Conservation (phyloP, 2,888 invertebrate genomes). For the Xiphydria camelus region DNA sequence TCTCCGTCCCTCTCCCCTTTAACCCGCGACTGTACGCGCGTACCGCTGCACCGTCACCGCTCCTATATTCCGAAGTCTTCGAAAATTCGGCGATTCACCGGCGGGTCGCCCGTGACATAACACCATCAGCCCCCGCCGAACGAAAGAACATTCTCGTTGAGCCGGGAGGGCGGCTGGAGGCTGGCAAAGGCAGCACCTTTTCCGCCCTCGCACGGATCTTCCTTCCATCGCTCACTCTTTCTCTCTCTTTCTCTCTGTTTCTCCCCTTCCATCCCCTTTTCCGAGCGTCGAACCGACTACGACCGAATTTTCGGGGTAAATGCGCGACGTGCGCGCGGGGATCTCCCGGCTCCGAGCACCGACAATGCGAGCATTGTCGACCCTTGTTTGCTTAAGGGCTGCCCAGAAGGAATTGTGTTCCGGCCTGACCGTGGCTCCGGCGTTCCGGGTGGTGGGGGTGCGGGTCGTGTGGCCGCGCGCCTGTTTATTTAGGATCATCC, state of each 20-base stretch:
- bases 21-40: too few species aligned
- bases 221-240: too few species aligned
- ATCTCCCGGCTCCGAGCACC: constrained; percentile 15
- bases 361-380: constrained; percentile 40
- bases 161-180: constrained; percentile 23
- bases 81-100: background rate
- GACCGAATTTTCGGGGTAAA: constrained; percentile 19
- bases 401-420: constrained; percentile 24
- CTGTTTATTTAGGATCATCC: constrained; percentile 55
- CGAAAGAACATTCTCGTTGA: constrained; percentile 17
- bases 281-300: constrained; percentile 13
- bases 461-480: constrained; percentile 49
- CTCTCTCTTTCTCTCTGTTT: too few species aligned
- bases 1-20: too few species aligned
- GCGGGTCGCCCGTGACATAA: constrained; percentile 1
- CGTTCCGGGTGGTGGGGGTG: constrained; percentile 33
- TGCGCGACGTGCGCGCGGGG: constrained; percentile 16
- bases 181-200: constrained; percentile 38
- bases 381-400: constrained; percentile 45
- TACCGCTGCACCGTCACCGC: constrained; percentile 4
- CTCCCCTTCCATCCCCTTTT: too few species aligned
- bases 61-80: too few species aligned
- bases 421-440: constrained; percentile 11
- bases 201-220: constrained; percentile 40
- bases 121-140: constrained; percentile 35